These are phyloP conservation scores for Drosophila borealis DNA, from an alignment of 2,888 invertebrate species.

Conservation along the genomic window DNA sequence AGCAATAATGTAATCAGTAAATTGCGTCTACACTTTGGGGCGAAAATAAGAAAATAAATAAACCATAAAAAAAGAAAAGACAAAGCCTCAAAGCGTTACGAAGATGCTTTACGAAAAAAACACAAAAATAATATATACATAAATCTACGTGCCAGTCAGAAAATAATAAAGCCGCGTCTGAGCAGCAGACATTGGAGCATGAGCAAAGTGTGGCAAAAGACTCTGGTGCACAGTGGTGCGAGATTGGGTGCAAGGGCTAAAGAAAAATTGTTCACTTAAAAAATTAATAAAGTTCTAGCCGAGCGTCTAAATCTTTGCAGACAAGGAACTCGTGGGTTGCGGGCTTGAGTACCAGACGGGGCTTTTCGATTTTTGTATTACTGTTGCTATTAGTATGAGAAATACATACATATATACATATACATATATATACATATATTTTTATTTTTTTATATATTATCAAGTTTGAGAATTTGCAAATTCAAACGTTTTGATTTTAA, in stretches of 20 bases:
- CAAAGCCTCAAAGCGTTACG: constrained; percentile 54
- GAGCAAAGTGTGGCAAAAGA: constrained; percentile 62
- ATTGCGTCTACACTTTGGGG: constrained; percentile 71
- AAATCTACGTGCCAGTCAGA: constrained; percentile 75
- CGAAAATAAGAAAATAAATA: constrained; percentile 23
- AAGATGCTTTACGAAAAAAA: constrained; percentile 57
- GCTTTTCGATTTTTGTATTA: no score
- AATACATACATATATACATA: no score
- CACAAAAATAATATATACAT: constrained; percentile 65
- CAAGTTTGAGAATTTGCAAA: no score
- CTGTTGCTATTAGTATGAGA: no score
- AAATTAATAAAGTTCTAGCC: no score
- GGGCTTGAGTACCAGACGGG: no score
- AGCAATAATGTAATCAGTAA: constrained; percentile 78
- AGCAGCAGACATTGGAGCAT: constrained; percentile 35
- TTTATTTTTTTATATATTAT: no score
- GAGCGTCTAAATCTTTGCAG: no score
- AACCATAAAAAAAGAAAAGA: constrained; percentile 23
- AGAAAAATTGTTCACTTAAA: not conserved
- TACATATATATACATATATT: no score
- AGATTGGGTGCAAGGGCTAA: not conserved
- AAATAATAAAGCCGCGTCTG: constrained; percentile 73
- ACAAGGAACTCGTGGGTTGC: no score
- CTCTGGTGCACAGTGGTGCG: constrained; percentile 42
- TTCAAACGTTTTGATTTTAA: no score